Percentiles rank a stretch among this genome's conserved stretches.
These are phyloP conservation scores for Microcebus griseorufus DNA, from an alignment of 2,113 vertebrate species.

Conservation along the genomic window DNA sequence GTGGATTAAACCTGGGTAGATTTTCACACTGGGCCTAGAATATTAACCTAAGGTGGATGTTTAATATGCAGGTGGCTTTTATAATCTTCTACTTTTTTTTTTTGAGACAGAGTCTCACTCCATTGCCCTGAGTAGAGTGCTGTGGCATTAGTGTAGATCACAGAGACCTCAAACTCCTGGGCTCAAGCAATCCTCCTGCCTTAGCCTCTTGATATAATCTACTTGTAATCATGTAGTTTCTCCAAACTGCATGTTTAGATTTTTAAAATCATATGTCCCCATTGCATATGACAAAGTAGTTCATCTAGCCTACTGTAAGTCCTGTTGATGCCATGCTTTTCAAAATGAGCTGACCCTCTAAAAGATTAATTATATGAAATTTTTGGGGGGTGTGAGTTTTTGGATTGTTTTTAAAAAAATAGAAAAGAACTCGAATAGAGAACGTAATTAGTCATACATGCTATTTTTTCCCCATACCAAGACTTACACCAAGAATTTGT, in stretches of 20 bases:
- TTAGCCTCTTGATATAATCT: not conserved
- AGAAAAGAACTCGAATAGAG: not conserved
- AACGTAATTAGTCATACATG: not conserved
- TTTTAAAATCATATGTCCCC: not conserved
- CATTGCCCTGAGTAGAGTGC: too few species aligned
- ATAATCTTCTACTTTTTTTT: too few species aligned
- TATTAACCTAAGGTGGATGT: not conserved
- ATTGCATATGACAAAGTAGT: not conserved
- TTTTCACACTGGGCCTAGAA: not conserved
- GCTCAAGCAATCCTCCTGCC: too few species aligned
- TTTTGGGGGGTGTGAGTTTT: not conserved
- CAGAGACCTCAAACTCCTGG: too few species aligned
- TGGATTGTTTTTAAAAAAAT: not conserved
- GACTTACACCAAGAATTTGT: not conserved
- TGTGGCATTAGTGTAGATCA: too few species aligned
- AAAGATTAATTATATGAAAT: not conserved
- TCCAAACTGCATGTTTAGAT: not conserved
- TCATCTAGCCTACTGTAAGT: not conserved
- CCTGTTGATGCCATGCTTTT: not conserved
- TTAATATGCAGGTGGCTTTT: not conserved
- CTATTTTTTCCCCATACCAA: not conserved
- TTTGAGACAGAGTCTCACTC: too few species aligned
- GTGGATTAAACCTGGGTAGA: not conserved
- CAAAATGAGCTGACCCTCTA: constrained; percentile 14
- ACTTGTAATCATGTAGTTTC: not conserved